Conservation (phyloP, 1,140 invertebrate species). For the Drosophila littoralis region DNA sequence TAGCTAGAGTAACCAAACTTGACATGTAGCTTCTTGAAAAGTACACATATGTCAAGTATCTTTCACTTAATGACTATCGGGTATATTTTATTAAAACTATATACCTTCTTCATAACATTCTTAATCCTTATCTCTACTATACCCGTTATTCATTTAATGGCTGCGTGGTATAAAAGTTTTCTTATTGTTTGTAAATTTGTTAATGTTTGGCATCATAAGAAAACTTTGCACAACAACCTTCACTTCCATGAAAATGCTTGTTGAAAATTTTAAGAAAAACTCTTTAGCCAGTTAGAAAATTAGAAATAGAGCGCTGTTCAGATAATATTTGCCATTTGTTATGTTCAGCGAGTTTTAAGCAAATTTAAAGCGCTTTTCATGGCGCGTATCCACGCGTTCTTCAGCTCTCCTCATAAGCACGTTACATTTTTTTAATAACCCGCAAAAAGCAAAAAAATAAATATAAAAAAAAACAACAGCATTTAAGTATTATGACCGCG, state of each 20-base stretch:
- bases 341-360: background rate
- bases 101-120: background rate
- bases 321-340: background rate
- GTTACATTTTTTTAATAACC: conserved; percentile 64
- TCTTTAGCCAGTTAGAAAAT: background rate
- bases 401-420: conserved; percentile 51
- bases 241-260: conserved; percentile 1
- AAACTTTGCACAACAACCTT: conserved; percentile 18
- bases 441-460: conserved; percentile 34
- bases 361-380: conserved; percentile 5
- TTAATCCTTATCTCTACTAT: background rate
- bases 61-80: no score
- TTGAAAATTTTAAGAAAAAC: background rate
- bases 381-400: conserved; percentile 18
- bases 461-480: background rate
- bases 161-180: conserved; percentile 33
- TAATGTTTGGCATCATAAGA: conserved; percentile 48
- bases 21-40: no score
- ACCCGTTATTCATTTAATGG: background rate
- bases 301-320: background rate
- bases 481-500: conserved; percentile 55
- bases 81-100: no score
- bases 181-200: conserved; percentile 34
- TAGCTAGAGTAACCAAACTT: no score
- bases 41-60: no score